Conservation (phyloP, 2,113 vertebrate species). For the chimpanzee (Pan troglodytes) region DNA sequence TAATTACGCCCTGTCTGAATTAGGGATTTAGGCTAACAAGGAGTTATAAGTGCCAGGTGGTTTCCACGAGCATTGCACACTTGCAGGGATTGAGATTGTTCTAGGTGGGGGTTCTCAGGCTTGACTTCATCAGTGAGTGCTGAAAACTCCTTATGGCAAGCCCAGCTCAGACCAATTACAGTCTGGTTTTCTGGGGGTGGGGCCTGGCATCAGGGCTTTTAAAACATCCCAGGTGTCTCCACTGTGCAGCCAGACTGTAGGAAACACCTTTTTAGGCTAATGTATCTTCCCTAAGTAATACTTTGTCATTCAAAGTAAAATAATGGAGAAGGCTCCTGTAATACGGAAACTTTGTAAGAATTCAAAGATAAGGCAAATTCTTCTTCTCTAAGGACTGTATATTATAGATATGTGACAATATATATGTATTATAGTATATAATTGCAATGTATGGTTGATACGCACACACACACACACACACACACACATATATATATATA, state of each 20-base stretch:
- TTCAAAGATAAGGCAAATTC: not conserved
- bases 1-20: not conserved
- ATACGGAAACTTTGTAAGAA: not conserved
- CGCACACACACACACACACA: too few species aligned
- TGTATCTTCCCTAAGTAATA: not conserved
- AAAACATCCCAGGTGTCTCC: not conserved
- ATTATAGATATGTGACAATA: not conserved
- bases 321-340: not conserved
- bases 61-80: rapidly evolving
- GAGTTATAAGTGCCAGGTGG: rapidly evolving
- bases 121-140: not conserved
- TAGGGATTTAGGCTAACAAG: not conserved
- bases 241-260: not conserved
- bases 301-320: not conserved
- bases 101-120: rapidly evolving
- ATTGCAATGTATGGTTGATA: too few species aligned
- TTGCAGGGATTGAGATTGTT: not conserved
- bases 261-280: not conserved
- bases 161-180: not conserved
- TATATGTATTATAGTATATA: too few species aligned
- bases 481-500: too few species aligned
- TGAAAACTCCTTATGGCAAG: too few species aligned
- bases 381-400: not conserved
- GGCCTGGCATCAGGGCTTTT: not conserved
- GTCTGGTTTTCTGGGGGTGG: not conserved